A percentile compares a stretch with the other conserved stretches of the same genome.
phyloP scores from a whole-genome alignment of 2,797 vertebrate species.

The Centropyge bicolor region DNA sequence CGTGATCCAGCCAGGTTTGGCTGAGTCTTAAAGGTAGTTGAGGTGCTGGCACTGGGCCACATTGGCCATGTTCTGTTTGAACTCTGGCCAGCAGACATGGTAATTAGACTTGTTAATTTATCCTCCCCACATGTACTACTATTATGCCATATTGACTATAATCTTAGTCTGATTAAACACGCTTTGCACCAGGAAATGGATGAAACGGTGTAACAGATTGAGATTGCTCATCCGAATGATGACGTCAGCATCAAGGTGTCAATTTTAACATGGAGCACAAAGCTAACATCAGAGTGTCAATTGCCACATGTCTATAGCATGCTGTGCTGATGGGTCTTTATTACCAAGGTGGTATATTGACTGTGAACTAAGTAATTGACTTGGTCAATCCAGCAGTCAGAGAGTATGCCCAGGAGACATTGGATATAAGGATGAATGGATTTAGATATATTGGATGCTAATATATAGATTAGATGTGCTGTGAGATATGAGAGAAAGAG shows the following conservation, averaged over 20 bases:
- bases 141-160: slow-evolving; percentile 1
- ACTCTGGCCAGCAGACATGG: slow-evolving; percentile 14
- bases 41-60: slow-evolving; percentile 8
- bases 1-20: background rate
- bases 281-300: slow-evolving; percentile 34
- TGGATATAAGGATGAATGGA: slow-evolving; percentile 37
- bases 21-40: background rate
- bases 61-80: slow-evolving; percentile 27
- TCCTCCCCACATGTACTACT: slow-evolving; percentile 3
- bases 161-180: slow-evolving; percentile 13
- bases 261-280: slow-evolving; percentile 19
- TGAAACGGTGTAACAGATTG: background rate
- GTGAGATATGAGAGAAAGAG: slow-evolving; percentile 11
- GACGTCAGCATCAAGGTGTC: background rate
- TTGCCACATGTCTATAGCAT: slow-evolving; percentile 41
- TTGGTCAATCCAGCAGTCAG: slow-evolving; percentile 43
- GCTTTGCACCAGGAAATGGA: background rate
- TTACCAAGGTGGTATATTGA: slow-evolving; percentile 63
- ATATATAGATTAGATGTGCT: slow-evolving; percentile 28
- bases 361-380: slow-evolving; percentile 65
- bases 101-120: slow-evolving; percentile 33
- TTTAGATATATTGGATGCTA: slow-evolving; percentile 34
- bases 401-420: slow-evolving; percentile 36
- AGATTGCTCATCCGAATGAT: background rate
- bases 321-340: slow-evolving; percentile 50